Base-by-base conservation (phyloP, 2,113 vertebrate genomes). In the Turdus rufiventris region DNA sequence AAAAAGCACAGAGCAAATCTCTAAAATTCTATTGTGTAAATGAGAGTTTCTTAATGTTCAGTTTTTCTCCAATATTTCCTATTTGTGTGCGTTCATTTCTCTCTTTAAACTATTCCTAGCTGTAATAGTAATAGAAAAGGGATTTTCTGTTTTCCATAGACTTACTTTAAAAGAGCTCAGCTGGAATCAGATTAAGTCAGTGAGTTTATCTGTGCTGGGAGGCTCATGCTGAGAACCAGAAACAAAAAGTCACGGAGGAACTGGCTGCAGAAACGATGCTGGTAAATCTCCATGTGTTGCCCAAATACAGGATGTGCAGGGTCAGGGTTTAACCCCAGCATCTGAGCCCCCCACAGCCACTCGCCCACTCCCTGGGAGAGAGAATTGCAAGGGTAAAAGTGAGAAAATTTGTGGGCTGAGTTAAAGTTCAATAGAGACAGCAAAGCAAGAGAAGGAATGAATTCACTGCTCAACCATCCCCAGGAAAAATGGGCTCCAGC, bases 141-240 rank as follows among this genome's bases (percentile, higher is more conserved):
- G 90, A 94, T 95, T 94, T 96, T 93, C 90, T 92, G 1, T 91
- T 93, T 93, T 89, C 95, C 76, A 28, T 85, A 88, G 95, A 93
- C 75, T 95, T 87, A 78, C 61, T 96, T 95, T 90, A 80, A 90
- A 93, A 93, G 95, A 92, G 96, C 94, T 94, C 93, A 80, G 88
- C 66, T 91, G 90, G 94, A 95, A 94, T 95, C 89, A 93, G 91
- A 91, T 94, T 97, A 94, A 85, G 72, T 71, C 78, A 63, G 93
- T 88, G 93, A 91, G 91, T 96, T 90, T 95, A 71, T 91, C 91
- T 88, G 67, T 63, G 71, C 87, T 77, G 47, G 23, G 72, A 91
- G 48, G 42, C 75, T 94, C 78, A 34, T 56, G 95, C 95, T 96
- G 96, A 94, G 93, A 77, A 24, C 38, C 63, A 91, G 81, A 62